phyloP scores from a whole-genome alignment of 2,888 invertebrate genomes.

The Balanococcus diminutus region DNA sequence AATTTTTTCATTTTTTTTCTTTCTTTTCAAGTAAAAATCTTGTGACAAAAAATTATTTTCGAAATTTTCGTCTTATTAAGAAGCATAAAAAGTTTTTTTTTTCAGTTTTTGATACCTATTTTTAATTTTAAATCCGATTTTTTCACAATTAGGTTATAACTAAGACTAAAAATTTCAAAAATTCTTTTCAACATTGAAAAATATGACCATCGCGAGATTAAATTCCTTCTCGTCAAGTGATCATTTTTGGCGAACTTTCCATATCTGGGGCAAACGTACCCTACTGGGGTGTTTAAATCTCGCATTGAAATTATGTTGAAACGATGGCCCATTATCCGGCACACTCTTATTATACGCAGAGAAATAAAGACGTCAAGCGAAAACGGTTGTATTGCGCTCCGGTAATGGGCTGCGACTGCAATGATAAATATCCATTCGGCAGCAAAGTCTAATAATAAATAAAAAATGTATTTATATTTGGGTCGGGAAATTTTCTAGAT shows the following conservation, averaged over 20 bases:
- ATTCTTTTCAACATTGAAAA: too few relatives aligned
- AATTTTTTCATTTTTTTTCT: too few relatives aligned
- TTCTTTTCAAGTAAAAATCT: too few relatives aligned
- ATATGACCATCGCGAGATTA: too few relatives aligned
- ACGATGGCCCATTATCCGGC: neutral
- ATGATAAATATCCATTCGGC: conserved; percentile 33
- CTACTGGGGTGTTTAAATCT: conserved; percentile 13
- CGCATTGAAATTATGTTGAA: neutral
- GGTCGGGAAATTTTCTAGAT: conserved; percentile 48
- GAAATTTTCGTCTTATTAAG: too few relatives aligned
- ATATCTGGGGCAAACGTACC: neutral
- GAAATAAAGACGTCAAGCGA: neutral
- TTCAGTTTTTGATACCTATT: too few relatives aligned
- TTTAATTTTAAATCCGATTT: too few relatives aligned
- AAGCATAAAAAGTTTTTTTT: too few relatives aligned
- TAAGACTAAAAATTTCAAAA: too few relatives aligned
- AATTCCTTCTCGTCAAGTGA: neutral
- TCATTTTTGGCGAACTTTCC: neutral
- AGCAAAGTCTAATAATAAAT: conserved; percentile 8
- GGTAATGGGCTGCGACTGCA: neutral
- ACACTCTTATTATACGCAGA: neutral
- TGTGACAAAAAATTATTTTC: too few relatives aligned
- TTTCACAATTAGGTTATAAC: too few relatives aligned
- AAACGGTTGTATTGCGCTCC: neutral
- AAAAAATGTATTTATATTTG: conserved; percentile 29